Evolutionary conservation across 2,888 invertebrate genomes (phyloP).

Genomic region (Drosophila neutralis): DNA sequence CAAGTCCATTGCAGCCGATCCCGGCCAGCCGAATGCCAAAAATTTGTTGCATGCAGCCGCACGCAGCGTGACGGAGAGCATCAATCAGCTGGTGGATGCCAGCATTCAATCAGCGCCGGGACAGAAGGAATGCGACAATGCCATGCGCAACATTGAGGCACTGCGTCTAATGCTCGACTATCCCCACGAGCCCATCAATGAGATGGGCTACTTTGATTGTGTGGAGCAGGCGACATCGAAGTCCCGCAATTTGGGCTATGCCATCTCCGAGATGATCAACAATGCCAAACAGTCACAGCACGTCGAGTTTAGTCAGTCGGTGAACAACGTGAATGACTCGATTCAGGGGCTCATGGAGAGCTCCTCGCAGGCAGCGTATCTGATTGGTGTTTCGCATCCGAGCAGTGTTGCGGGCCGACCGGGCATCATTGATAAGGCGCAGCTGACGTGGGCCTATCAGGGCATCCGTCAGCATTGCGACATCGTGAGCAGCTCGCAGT

Average conservation of each 20-base stretch:
- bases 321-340: constrained; percentile 92
- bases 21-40: constrained; percentile 94
- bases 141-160: constrained; percentile 95
- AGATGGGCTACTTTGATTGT: constrained; percentile 96
- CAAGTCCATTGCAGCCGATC: constrained; percentile 95
- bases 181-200: constrained; percentile 94
- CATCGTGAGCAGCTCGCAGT: constrained; percentile 89
- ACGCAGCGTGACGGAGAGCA: constrained; percentile 95
- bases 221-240: constrained; percentile 95
- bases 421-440: constrained; percentile 94
- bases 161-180: constrained; percentile 92
- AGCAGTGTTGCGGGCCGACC: constrained; percentile 94
- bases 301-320: constrained; percentile 93
- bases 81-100: constrained; percentile 92
- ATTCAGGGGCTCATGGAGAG: constrained; percentile 97
- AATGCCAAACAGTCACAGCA: constrained; percentile 95
- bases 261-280: constrained; percentile 97
- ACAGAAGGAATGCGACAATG: constrained; percentile 98
- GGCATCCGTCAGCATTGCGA: constrained; percentile 96
- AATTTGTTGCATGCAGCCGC: constrained; percentile 95
- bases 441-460: constrained; percentile 94
- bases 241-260: constrained; percentile 93
- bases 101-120: constrained; percentile 95
- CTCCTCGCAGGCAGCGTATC: constrained; percentile 96
- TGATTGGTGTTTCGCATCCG: constrained; percentile 96